Conservation (phyloP, 2,888 invertebrate genomes). For the Pseudococcus longispinus region DNA sequence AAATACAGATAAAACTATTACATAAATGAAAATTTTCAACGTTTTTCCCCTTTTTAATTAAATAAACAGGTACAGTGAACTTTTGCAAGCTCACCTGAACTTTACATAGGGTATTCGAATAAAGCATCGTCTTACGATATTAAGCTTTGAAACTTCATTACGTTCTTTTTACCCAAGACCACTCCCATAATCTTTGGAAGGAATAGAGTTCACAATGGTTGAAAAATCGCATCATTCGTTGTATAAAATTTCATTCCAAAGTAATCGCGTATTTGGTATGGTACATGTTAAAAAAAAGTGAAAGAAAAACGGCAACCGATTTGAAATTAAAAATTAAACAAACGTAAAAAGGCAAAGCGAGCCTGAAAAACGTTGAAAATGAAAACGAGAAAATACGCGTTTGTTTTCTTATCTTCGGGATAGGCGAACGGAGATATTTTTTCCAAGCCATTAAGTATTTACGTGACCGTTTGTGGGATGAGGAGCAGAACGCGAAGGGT, state of each 20-base stretch:
- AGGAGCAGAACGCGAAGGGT: constrained; percentile 37
- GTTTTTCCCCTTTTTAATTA: neutral
- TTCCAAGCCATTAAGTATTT: constrained; percentile 55
- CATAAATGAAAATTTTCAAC: constrained; percentile 6
- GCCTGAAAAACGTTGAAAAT: constrained; percentile 21
- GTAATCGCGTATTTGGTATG: neutral
- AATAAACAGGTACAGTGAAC: neutral
- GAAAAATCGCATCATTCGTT: neutral
- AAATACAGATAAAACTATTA: constrained; percentile 1
- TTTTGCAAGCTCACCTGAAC: too few relatives aligned
- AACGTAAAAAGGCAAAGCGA: constrained; percentile 40
- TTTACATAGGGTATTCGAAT: too few relatives aligned
- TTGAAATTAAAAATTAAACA: constrained; percentile 52
- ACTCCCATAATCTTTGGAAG: neutral
- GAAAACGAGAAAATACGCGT: constrained; percentile 41
- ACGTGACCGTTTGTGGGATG: constrained; percentile 54
- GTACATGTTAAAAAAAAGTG: neutral
- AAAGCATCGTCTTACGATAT: too few relatives aligned
- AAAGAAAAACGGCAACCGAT: constrained; percentile 36
- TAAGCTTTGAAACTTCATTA: neutral
- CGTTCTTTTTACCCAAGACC: neutral
- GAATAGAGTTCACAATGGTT: neutral
- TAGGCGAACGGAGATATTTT: constrained; percentile 50
- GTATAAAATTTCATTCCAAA: constrained; percentile 31
- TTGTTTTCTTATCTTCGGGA: constrained; percentile 44